A percentile compares a stretch with the other conserved stretches of the same genome.
These are phyloP conservation scores for Megamerina dolium DNA, from an alignment of 2,888 invertebrate genomes.

Conservation along the genomic window DNA sequence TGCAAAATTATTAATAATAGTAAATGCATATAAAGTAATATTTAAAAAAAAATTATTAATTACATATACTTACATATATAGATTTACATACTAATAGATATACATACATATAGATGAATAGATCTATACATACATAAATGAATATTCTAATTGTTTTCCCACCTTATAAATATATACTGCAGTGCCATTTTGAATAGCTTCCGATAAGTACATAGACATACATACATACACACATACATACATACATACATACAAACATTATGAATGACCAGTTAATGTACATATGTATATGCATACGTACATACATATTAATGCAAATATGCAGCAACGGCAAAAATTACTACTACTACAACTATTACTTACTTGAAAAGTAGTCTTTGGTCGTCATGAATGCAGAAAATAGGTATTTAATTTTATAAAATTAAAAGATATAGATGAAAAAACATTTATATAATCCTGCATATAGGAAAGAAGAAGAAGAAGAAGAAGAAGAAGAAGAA, in stretches of 20 bases:
- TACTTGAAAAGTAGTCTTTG: too few relatives aligned
- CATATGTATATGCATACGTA: conserved; percentile 15
- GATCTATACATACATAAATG: too few relatives aligned
- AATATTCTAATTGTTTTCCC: conserved; percentile 45
- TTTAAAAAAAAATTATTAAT: conserved; percentile 2
- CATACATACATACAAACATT: conserved; percentile 9
- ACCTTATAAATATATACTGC: conserved; percentile 43
- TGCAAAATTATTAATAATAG: not conserved
- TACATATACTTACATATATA: conserved; percentile 4
- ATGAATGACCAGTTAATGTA: conserved; percentile 8
- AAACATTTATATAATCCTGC: too few relatives aligned
- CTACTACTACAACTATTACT: too few relatives aligned
- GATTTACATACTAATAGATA: not conserved
- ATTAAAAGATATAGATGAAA: too few relatives aligned
- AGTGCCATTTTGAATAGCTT: conserved; percentile 46
- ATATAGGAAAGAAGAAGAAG: too few relatives aligned
- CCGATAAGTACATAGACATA: conserved; percentile 30
- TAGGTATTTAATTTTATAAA: too few relatives aligned
- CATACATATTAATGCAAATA: conserved; percentile 15
- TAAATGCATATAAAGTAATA: conserved; percentile 1
- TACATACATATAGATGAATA: not conserved
- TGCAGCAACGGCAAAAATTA: too few relatives aligned
- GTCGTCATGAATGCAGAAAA: too few relatives aligned
- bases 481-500: too few relatives aligned
- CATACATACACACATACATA: conserved; percentile 18